These are phyloP conservation scores for Anastrepha obliqua DNA, from an alignment of 1,140 invertebrate species.

Conservation along the genomic window DNA sequence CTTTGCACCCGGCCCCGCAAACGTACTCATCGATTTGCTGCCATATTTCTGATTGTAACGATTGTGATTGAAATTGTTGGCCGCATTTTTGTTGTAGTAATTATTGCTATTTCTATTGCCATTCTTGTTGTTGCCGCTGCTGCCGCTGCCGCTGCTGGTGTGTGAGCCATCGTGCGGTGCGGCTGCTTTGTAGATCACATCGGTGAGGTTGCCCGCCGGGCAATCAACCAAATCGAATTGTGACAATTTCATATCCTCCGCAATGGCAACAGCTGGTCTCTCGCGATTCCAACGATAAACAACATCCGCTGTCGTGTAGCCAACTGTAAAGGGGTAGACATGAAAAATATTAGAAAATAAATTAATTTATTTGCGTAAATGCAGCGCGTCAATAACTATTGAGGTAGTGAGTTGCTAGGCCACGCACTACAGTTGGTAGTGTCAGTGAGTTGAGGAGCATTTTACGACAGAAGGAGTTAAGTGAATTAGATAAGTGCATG, in stretches of 20 bases:
- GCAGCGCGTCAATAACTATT: not conserved
- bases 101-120: conserved; percentile 40
- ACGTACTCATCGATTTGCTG: conserved; percentile 66
- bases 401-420: not conserved
- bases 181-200: conserved; percentile 74
- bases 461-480: not conserved
- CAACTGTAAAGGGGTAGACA: conserved; percentile 78
- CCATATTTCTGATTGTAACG: conserved; percentile 59
- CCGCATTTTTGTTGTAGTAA: conserved; percentile 18
- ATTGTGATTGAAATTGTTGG: conserved; percentile 31
- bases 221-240: conserved; percentile 89
- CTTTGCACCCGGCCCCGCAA: conserved; percentile 70
- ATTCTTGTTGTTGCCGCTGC: conserved; percentile 35
- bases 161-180: conserved; percentile 57
- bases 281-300: conserved; percentile 88
- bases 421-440: not conserved
- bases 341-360: not conserved
- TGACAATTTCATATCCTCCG: conserved; percentile 89
- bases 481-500: not conserved
- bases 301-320: conserved; percentile 88
- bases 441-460: not conserved
- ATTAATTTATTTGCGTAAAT: not conserved
- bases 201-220: conserved; percentile 83
- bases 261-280: conserved; percentile 84
- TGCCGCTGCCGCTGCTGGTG: conserved; percentile 34